Conservation (phyloP, 2,797 vertebrate genomes). For the Poecilia velifera region DNA sequence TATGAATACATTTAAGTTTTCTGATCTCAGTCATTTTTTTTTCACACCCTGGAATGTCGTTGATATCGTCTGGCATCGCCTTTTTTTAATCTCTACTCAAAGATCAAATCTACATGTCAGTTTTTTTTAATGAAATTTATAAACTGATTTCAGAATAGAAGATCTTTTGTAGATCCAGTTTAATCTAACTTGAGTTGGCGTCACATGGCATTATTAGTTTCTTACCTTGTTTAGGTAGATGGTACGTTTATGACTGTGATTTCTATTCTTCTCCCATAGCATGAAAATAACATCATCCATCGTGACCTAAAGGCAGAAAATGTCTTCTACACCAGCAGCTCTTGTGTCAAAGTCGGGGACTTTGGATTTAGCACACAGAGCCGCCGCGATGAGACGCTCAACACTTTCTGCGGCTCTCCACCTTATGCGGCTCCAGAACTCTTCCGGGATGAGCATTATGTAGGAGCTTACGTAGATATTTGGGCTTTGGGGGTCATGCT, state of each 20-base stretch:
- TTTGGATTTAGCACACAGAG: slow-evolving; percentile 97
- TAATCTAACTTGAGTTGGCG: neutral
- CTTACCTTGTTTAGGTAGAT: neutral
- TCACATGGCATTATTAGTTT: no score
- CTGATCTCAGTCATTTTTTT: neutral
- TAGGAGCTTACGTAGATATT: slow-evolving; percentile 90
- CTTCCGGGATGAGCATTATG: slow-evolving; percentile 92
- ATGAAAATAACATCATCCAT: slow-evolving; percentile 95
- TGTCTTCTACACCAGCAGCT: slow-evolving; percentile 91
- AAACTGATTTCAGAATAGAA: neutral
- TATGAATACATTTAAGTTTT: neutral
- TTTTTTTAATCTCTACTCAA: neutral
- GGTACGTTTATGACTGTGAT: neutral
- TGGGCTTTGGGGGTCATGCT: slow-evolving; percentile 96
- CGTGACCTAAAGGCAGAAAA: slow-evolving; percentile 97
- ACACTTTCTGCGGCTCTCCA: slow-evolving; percentile 96
- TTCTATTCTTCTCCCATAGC: slow-evolving; percentile 78
- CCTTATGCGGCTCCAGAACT: slow-evolving; percentile 96
- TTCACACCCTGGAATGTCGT: neutral
- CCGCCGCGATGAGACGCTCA: slow-evolving; percentile 89
- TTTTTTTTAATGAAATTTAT: no score
- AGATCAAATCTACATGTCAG: neutral
- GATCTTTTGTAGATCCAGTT: neutral
- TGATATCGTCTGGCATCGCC: neutral
- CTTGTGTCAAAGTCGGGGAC: slow-evolving; percentile 96